These are phyloP conservation scores for Echinometra lucunter DNA, from an alignment of 53 echinoderm and acorn worm species.

Conservation along the genomic window DNA sequence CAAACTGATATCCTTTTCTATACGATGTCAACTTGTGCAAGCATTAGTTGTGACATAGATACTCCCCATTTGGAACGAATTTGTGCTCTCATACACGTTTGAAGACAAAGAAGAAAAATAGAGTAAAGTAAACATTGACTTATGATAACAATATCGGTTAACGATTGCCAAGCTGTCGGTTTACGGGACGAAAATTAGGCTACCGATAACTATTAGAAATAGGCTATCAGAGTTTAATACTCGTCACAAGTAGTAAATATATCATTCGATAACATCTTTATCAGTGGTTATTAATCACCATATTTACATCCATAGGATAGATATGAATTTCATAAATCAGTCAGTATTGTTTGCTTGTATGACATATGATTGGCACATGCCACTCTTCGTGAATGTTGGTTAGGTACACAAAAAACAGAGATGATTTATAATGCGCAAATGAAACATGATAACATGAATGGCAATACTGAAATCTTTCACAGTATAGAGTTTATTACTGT, in stretches of 20 bases:
- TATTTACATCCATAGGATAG: neutral
- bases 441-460: neutral
- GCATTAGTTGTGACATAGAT: too few species aligned
- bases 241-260: slow-evolving; percentile 10
- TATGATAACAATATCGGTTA: neutral
- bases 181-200: neutral
- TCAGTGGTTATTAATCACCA: neutral
- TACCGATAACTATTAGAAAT: neutral
- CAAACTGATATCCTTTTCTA: neutral
- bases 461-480: neutral
- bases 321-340: neutral
- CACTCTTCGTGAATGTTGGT: neutral
- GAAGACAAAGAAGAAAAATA: neutral
- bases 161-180: neutral
- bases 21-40: too few species aligned
- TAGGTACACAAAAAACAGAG: neutral
- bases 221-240: neutral
- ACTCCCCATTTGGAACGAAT: neutral
- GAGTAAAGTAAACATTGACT: neutral
- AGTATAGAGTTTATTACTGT: neutral
- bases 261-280: neutral
- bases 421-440: neutral
- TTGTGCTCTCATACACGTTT: neutral
- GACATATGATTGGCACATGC: neutral
- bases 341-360: neutral